phyloP scores from a whole-genome alignment of 2,113 vertebrate genomes.

The Eira barbara region DNA sequence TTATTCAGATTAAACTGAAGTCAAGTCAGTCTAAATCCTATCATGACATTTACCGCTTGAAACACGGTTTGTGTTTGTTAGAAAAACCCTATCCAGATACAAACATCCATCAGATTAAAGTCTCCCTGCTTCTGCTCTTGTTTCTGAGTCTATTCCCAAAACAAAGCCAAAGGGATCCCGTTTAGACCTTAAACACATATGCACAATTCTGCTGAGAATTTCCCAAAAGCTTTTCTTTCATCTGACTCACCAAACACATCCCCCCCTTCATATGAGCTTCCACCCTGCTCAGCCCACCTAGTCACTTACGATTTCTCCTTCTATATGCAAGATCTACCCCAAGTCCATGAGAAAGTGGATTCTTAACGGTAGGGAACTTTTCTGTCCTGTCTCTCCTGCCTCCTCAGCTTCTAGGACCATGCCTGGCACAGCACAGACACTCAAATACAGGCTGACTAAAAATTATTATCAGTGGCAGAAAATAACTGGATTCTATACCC shows the following conservation, averaged over 20 bases:
- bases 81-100: neutral
- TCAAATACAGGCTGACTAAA: neutral
- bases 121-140: neutral
- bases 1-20: neutral
- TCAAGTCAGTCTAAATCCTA: neutral
- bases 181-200: neutral
- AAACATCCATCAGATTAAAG: neutral
- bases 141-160: neutral
- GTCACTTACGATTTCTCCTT: neutral
- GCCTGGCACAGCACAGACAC: neutral
- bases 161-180: neutral
- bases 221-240: neutral
- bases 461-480: neutral
- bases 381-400: neutral
- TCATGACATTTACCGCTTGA: neutral
- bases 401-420: neutral
- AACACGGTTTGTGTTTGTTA: neutral
- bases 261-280: neutral
- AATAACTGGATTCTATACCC: neutral
- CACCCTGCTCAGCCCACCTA: neutral
- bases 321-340: neutral
- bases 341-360: neutral
- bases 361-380: neutral
- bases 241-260: neutral
- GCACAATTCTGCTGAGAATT: neutral